phyloP scores from a whole-genome alignment of 2,797 vertebrate species.

The Mus spretus region DNA sequence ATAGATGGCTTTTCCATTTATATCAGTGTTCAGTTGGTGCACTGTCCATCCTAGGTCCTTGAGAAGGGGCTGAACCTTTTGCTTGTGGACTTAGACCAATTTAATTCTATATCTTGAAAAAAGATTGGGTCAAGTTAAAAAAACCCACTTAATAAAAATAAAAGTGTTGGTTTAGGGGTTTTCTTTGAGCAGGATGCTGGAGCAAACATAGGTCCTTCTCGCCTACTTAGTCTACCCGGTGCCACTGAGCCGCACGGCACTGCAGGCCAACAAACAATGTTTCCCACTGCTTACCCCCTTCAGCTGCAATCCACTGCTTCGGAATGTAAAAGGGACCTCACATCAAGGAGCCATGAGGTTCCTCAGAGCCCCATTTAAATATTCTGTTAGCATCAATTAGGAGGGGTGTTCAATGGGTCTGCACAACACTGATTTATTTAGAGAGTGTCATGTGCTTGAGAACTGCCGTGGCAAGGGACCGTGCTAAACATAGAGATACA shows the following conservation, averaged over 20 bases:
- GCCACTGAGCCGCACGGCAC: neutral
- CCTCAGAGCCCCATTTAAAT: slow-evolving; percentile 36
- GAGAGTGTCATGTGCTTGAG: slow-evolving; percentile 75
- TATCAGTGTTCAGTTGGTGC: neutral
- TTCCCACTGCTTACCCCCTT: slow-evolving; percentile 10
- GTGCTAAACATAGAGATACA: slow-evolving; percentile 80
- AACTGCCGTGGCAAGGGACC: slow-evolving; percentile 69
- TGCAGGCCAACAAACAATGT: neutral
- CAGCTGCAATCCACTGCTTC: slow-evolving; percentile 10
- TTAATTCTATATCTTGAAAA: slow-evolving; percentile 23
- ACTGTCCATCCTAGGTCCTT: neutral
- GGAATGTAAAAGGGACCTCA: slow-evolving; percentile 61
- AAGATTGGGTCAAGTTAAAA: slow-evolving; percentile 26
- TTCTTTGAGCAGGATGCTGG: neutral
- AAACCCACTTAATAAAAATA: slow-evolving; percentile 3
- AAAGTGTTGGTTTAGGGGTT: neutral
- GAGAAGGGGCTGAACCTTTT: neutral
- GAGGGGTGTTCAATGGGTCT: slow-evolving; percentile 53
- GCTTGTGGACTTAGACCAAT: slow-evolving; percentile 21
- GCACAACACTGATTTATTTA: slow-evolving; percentile 69
- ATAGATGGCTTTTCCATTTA: neutral
- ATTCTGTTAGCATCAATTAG: slow-evolving; percentile 64
- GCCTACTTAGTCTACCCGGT: no score
- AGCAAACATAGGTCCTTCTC: neutral
- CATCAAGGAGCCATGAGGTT: slow-evolving; percentile 54